Conservation (phyloP, 2,113 vertebrate genomes). For the Pelobates fuscus region DNA sequence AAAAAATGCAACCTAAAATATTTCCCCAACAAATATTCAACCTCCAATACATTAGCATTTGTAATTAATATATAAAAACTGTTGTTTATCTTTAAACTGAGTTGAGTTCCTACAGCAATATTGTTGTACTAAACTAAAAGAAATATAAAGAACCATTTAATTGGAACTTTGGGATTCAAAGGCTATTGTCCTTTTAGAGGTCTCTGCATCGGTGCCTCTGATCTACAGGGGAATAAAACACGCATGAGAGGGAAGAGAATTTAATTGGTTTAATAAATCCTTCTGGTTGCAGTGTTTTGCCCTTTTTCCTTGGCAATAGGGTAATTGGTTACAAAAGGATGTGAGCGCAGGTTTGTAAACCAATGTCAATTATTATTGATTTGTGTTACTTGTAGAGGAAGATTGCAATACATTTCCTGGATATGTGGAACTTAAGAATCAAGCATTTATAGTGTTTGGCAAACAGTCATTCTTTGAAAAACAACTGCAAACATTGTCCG, state of each 20-base stretch:
- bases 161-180: conserved; percentile 35
- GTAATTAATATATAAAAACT: background rate
- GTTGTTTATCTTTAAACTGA: conserved; percentile 7
- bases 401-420: conserved; percentile 47
- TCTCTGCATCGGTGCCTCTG: conserved; percentile 32
- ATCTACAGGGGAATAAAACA: conserved; percentile 32
- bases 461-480: conserved; percentile 27
- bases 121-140: conserved; percentile 25
- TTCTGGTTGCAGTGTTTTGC: conserved; percentile 34
- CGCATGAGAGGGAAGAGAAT: conserved; percentile 25
- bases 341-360: conserved; percentile 41
- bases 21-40: too few species aligned
- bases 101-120: conserved; percentile 13
- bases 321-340: conserved; percentile 47
- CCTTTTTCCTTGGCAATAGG: conserved; percentile 46
- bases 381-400: conserved; percentile 45
- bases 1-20: too few species aligned
- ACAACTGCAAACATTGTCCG: conserved; percentile 35
- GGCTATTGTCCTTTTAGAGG: conserved; percentile 37
- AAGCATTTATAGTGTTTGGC: conserved; percentile 40
- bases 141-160: conserved; percentile 31
- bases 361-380: conserved; percentile 51
- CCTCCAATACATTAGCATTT: background rate
- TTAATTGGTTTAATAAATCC: conserved; percentile 48
- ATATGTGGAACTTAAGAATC: conserved; percentile 44